Conservation (phyloP, 2,113 vertebrate genomes). For the Ptilonorhynchus violaceus region DNA sequence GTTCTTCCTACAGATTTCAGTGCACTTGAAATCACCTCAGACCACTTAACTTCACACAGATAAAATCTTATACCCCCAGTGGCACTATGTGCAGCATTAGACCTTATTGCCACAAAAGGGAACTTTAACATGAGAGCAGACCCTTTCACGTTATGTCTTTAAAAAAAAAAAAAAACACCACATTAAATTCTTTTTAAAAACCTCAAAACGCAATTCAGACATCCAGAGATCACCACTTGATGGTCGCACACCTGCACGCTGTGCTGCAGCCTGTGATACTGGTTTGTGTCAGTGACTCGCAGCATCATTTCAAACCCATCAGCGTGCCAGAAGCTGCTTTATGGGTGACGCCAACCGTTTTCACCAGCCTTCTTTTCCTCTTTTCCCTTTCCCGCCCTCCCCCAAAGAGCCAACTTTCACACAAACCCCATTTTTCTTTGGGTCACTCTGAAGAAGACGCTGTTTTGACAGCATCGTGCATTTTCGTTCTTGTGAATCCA, state of each 20-base stretch:
- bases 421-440: neutral
- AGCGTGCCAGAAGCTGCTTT: neutral
- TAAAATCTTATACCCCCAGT: neutral
- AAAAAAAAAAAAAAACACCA: too few species aligned
- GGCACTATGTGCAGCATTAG: neutral
- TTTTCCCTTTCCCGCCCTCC: neutral
- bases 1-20: neutral
- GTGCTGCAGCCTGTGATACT: neutral
- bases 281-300: neutral
- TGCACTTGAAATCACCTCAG: neutral
- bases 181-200: neutral
- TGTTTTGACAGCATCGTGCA: neutral
- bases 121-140: neutral
- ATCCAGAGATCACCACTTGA: neutral
- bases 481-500: neutral
- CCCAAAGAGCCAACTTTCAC: neutral
- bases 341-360: neutral
- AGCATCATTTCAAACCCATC: neutral
- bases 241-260: rapidly evolving
- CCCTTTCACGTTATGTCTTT: neutral
- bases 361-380: neutral
- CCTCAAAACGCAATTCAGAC: rapidly evolving
- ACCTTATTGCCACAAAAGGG: neutral
- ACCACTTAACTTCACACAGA: neutral
- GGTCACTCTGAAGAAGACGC: neutral